A percentile compares a stretch with the other conserved stretches of the same genome.
Conservation (phyloP, 2,113 vertebrate species). For the Sminthopsis crassicaudata region DNA sequence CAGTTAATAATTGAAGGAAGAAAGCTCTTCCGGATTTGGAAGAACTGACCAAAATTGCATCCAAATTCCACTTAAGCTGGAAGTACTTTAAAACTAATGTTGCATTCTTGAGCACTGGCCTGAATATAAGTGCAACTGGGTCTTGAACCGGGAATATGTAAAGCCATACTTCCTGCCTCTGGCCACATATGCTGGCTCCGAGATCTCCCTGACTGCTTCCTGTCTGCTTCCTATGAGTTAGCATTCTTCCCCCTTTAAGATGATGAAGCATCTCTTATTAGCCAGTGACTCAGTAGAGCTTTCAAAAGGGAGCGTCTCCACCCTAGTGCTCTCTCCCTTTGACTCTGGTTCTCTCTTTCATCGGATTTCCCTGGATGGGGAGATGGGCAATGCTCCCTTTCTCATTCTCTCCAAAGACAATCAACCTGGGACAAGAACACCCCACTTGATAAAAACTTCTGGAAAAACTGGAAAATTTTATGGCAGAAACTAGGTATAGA, state of each 20-base stretch:
- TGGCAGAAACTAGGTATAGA: background rate
- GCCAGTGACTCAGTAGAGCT: background rate
- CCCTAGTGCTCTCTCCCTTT: background rate
- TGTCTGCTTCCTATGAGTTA: background rate
- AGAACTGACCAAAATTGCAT: slow-evolving; percentile 45
- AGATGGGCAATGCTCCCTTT: background rate
- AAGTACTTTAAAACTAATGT: slow-evolving; percentile 48
- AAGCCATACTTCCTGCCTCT: background rate
- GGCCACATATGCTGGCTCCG: background rate
- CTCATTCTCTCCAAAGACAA: background rate
- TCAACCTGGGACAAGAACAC: background rate
- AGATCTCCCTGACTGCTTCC: background rate
- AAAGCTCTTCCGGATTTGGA: slow-evolving; percentile 3
- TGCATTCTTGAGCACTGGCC: slow-evolving; percentile 46
- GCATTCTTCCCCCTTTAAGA: background rate
- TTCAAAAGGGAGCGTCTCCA: background rate
- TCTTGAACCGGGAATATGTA: background rate
- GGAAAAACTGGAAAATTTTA: background rate
- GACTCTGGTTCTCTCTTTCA: background rate
- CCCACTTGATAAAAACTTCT: background rate
- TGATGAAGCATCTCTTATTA: background rate
- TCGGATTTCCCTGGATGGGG: background rate
- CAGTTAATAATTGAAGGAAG: background rate
- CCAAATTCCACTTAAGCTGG: slow-evolving; percentile 50
- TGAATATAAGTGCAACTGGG: slow-evolving; percentile 34